These are phyloP conservation scores for Neotoma lepida DNA, from an alignment of 2,113 vertebrate genomes.

Conservation along the genomic window DNA sequence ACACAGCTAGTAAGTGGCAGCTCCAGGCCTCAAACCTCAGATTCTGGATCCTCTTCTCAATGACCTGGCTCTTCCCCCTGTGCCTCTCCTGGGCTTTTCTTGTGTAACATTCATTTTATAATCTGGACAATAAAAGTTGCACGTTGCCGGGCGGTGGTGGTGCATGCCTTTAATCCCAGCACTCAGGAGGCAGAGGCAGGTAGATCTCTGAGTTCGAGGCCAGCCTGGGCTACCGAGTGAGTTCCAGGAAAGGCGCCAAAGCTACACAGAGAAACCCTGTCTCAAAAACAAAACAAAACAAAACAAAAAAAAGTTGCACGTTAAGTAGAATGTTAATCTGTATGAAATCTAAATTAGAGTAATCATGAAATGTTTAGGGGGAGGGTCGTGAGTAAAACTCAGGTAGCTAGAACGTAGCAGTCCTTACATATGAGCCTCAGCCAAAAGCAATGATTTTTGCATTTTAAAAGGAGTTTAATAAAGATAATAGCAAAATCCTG, in stretches of 20 bases:
- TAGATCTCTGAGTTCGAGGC: no score
- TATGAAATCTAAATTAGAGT: not conserved
- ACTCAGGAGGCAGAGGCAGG: no score
- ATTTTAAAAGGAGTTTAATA: slow-evolving; percentile 27
- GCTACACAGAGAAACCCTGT: no score
- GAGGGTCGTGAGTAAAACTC: not conserved
- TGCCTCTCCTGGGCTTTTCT: not conserved
- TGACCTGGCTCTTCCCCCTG: not conserved
- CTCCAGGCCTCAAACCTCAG: not conserved
- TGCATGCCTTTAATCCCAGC: no score
- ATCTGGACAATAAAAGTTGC: not conserved
- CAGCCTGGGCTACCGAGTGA: no score
- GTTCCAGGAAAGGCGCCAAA: no score
- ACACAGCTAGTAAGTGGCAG: not conserved
- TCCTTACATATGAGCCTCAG: not conserved
- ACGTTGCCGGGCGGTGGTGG: no score
- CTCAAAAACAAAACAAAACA: no score
- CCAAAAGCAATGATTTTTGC: not conserved
- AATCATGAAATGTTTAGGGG: not conserved
- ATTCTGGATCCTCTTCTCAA: not conserved
- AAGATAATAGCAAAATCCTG: not conserved
- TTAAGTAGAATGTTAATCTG: not conserved
- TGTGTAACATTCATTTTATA: not conserved
- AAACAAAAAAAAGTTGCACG: not conserved
- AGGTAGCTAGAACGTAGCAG: not conserved